Conservation (phyloP, 2,888 invertebrate species). For the Noctua janthe region DNA sequence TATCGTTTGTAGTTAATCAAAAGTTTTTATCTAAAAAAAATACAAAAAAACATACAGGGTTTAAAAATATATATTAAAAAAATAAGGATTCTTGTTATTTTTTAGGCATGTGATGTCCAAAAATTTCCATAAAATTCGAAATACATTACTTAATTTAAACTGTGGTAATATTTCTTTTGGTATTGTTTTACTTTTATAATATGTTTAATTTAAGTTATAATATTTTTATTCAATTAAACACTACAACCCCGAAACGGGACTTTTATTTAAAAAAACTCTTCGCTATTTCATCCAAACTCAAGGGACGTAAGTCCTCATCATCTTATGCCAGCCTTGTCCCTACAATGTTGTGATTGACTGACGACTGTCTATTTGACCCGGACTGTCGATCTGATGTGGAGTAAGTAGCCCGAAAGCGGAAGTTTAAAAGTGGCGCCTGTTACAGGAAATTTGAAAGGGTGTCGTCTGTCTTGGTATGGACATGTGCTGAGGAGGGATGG, state of each 20-base stretch:
- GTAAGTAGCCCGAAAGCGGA: no score
- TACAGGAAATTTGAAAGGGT: no score
- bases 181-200: constrained; percentile 5
- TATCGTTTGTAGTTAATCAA: background rate
- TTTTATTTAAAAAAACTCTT: constrained; percentile 3
- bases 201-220: background rate
- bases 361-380: background rate
- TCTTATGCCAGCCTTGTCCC: background rate
- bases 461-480: no score
- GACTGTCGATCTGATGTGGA: no score
- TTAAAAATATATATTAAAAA: background rate
- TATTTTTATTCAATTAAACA: constrained; percentile 14
- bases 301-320: background rate
- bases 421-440: no score
- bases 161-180: background rate
- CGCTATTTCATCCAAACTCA: background rate
- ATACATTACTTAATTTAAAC: background rate
- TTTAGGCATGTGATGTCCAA: background rate
- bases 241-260: background rate
- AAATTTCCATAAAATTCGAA: background rate
- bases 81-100: background rate
- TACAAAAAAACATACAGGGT: constrained; percentile 35
- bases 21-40: background rate
- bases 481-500: no score
- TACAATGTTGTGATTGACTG: no score